Conservation (phyloP, 1,140 invertebrate genomes). For the Bombus polaris region DNA sequence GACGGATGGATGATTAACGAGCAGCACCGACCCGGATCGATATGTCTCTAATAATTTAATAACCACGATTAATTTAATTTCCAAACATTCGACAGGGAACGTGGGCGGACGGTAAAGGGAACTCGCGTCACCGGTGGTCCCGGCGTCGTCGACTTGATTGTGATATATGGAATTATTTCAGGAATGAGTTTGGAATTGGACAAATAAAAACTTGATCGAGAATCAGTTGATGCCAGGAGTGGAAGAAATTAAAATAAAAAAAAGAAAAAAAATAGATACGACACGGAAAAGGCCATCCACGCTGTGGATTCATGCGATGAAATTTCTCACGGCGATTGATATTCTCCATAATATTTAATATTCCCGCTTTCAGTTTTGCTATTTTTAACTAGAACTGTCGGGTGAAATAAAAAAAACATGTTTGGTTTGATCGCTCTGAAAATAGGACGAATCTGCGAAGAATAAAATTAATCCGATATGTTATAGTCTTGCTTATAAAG, state of each 20-base stretch:
- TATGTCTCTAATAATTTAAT: conserved; percentile 51
- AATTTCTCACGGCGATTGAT: conserved; percentile 1
- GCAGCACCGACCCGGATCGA: conserved; percentile 27
- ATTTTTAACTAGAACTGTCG: background rate
- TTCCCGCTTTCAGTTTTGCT: background rate
- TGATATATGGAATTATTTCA: conserved; percentile 43
- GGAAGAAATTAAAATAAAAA: too few species aligned
- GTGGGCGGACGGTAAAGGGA: background rate
- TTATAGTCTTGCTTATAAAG: background rate
- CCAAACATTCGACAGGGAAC: conserved; percentile 25
- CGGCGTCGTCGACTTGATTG: background rate
- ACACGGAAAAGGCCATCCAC: background rate
- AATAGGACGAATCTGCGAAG: background rate
- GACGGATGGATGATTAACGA: conserved; percentile 53
- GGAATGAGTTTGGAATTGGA: background rate
- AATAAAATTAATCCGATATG: background rate
- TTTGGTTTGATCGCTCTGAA: too few species aligned
- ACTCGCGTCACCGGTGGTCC: background rate
- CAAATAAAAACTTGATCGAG: background rate
- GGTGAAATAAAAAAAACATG: background rate
- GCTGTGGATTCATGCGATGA: background rate
- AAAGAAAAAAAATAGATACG: background rate
- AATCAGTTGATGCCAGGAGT: background rate
- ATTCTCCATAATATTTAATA: conserved; percentile 22
- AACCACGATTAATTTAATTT: conserved; percentile 50